Percentiles rank a stretch among this genome's conserved stretches.
These are phyloP conservation scores for Clarias pachynema DNA, from an alignment of 2,797 vertebrate genomes.

Conservation along the genomic window DNA sequence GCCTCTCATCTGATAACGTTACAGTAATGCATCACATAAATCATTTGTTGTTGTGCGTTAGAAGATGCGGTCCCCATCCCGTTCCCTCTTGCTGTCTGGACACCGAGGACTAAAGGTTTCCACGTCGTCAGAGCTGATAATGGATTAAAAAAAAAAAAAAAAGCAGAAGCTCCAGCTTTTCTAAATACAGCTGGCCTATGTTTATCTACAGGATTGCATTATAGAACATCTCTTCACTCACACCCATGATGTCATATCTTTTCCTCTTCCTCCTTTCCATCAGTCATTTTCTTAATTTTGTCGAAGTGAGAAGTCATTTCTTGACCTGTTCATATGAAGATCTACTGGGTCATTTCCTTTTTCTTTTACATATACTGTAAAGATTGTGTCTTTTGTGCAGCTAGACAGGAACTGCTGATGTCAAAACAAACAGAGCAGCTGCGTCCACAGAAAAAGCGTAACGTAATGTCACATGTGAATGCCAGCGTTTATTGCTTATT, in stretches of 20 bases:
- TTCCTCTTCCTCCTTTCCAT: slow-evolving; percentile 30
- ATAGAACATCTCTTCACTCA: slow-evolving; percentile 67
- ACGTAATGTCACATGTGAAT: background rate
- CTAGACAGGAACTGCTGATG: slow-evolving; percentile 50
- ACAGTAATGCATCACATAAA: slow-evolving; percentile 18
- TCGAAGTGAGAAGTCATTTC: slow-evolving; percentile 66
- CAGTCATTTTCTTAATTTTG: slow-evolving; percentile 1
- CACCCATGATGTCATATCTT: slow-evolving; percentile 75
- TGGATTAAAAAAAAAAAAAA: slow-evolving; percentile 61
- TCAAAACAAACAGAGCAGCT: slow-evolving; percentile 52
- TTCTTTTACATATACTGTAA: slow-evolving; percentile 69
- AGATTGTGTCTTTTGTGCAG: slow-evolving; percentile 63
- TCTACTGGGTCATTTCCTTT: slow-evolving; percentile 65
- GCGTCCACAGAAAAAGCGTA: slow-evolving; percentile 34
- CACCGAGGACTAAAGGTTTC: slow-evolving; percentile 50
- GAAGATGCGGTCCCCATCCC: slow-evolving; percentile 3
- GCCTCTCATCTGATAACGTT: slow-evolving; percentile 10
- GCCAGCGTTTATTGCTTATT: background rate
- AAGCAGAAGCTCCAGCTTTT: slow-evolving; percentile 70
- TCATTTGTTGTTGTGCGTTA: background rate
- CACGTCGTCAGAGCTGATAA: slow-evolving; percentile 70
- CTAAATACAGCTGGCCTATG: slow-evolving; percentile 79
- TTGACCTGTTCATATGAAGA: slow-evolving; percentile 65
- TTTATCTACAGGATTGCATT: slow-evolving; percentile 77
- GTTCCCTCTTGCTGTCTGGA: slow-evolving; percentile 39